A percentile compares a stretch with the other conserved stretches of the same genome.
These are phyloP conservation scores for Alligator sinensis DNA, from an alignment of 2,113 vertebrate genomes.

Conservation along the genomic window DNA sequence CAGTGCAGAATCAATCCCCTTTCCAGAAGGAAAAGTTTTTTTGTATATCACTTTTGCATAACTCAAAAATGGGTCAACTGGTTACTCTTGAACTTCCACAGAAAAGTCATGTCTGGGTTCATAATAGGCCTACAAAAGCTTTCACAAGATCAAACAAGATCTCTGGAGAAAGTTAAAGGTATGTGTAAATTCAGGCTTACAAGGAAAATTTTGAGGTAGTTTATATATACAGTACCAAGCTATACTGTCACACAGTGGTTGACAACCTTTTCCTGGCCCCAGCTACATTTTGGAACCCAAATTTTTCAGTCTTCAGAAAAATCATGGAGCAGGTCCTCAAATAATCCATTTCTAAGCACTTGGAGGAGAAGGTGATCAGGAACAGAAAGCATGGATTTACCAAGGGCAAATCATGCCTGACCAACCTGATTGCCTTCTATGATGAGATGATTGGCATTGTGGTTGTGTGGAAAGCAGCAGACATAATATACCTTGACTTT, in stretches of 20 bases:
- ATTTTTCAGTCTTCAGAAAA: too few relatives aligned
- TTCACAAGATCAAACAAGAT: neutral
- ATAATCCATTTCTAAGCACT: too few relatives aligned
- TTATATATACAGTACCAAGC: neutral
- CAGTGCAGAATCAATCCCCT: neutral
- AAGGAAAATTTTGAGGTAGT: neutral
- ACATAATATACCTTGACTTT: too few relatives aligned
- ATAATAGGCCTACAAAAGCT: neutral
- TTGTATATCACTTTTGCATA: neutral
- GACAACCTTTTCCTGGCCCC: too few relatives aligned
- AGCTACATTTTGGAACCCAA: too few relatives aligned
- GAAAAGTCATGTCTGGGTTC: neutral
- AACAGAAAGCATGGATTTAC: too few relatives aligned
- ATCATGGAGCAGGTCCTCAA: too few relatives aligned
- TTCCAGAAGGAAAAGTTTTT: neutral
- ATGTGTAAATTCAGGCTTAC: neutral
- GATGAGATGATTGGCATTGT: too few relatives aligned
- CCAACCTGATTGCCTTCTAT: too few relatives aligned
- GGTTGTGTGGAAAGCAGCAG: too few relatives aligned
- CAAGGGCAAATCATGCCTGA: too few relatives aligned
- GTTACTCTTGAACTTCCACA: neutral
- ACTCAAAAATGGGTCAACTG: neutral
- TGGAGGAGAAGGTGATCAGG: too few relatives aligned
- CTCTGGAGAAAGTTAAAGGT: neutral
- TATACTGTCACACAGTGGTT: neutral